Evolutionary conservation across 2,797 vertebrate species (phyloP).

Genomic region (Calcarius lapponicus): DNA sequence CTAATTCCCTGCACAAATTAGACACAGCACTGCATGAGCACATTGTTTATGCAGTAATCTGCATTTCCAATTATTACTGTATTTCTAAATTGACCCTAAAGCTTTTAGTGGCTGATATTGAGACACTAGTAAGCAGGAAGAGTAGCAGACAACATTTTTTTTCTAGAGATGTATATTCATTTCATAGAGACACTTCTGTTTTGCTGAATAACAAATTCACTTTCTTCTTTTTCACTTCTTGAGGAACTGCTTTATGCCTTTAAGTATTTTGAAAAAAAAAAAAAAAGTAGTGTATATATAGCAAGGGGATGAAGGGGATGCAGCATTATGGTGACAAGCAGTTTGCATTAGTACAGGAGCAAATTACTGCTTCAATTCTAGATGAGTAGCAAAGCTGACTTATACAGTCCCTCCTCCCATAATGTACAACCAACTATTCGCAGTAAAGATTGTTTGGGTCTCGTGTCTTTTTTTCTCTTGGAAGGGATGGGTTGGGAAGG

Average conservation of each 20-base stretch:
- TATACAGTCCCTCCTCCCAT: neutral
- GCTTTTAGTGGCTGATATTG: neutral
- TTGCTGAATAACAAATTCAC: neutral
- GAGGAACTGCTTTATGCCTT: neutral
- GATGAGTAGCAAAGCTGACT: neutral
- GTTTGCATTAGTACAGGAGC: neutral
- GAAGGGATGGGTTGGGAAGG: neutral
- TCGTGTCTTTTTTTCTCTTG: neutral
- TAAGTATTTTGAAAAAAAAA: neutral
- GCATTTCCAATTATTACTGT: neutral
- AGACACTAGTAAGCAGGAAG: neutral
- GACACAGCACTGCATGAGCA: neutral
- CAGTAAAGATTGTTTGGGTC: neutral
- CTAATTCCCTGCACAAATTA: constrained; percentile 38
- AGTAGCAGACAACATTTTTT: neutral
- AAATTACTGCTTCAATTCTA: neutral
- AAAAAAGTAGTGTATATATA: neutral
- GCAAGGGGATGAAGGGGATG: neutral
- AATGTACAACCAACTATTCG: neutral
- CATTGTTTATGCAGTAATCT: neutral
- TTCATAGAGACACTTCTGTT: neutral
- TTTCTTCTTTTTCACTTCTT: neutral
- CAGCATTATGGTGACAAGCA: neutral
- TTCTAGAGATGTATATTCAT: neutral
- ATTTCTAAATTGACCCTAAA: neutral